A percentile compares a stretch with the other conserved stretches of the same genome.
phyloP scores from a whole-genome alignment of 2,797 vertebrate genomes.

The Phoxinus dragarum region DNA sequence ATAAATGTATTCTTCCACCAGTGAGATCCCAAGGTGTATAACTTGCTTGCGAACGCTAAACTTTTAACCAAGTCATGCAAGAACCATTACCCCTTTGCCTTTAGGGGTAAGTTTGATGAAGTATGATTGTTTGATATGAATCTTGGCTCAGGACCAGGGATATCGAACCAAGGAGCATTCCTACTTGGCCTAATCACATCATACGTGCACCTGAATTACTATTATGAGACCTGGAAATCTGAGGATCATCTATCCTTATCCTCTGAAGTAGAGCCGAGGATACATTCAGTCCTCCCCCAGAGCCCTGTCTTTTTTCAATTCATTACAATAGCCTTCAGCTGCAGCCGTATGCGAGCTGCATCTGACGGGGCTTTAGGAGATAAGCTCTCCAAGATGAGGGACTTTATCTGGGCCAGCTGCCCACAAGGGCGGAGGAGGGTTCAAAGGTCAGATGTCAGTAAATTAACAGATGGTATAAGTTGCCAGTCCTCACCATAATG shows the following conservation, averaged over 20 bases:
- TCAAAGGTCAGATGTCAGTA: constrained; percentile 68
- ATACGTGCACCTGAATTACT: not conserved
- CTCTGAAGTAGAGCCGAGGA: constrained; percentile 12
- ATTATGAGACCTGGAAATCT: constrained; percentile 3
- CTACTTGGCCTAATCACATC: constrained; percentile 5
- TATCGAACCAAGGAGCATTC: not conserved
- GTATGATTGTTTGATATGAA: not conserved
- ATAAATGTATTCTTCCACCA: not conserved
- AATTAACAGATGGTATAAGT: constrained; percentile 60
- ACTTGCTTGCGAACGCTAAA: not conserved
- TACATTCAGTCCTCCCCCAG: constrained; percentile 33
- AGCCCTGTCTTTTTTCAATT: constrained; percentile 50
- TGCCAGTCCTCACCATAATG: constrained; percentile 40
- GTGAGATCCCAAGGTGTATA: not conserved
- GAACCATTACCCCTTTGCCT: not conserved
- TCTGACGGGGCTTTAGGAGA: constrained; percentile 65
- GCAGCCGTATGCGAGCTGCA: constrained; percentile 66
- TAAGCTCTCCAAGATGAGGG: constrained; percentile 69
- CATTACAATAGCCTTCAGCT: constrained; percentile 67
- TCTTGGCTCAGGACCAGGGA: not conserved
- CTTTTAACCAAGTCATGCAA: not conserved
- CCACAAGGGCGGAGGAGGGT: constrained; percentile 51
- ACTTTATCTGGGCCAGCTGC: constrained; percentile 69
- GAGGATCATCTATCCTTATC: constrained; percentile 26
- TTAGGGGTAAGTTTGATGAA: not conserved